Base-by-base conservation (phyloP, 2,888 invertebrate species). In the Galerucella nymphaeae region DNA sequence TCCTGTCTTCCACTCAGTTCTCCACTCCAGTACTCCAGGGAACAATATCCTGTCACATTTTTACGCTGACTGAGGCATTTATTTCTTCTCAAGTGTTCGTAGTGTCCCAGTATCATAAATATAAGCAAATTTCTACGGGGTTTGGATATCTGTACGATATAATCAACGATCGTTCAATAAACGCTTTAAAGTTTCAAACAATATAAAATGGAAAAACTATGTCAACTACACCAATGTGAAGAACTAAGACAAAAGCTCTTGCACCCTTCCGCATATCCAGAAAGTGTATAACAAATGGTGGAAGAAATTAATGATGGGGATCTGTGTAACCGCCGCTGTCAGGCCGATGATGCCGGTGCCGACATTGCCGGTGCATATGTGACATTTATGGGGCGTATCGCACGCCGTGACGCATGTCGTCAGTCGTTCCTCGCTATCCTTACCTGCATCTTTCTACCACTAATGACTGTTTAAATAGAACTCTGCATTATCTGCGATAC, bases 331-430 rank as follows among this genome's bases (percentile, higher is more conserved):
- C 83, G 83, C 82, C 83, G 81, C 85, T 59, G 70, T 55, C 59
- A 57, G 80, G 82, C 82, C 81, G 81, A 81, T 82, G 77, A 79
- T 77, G 80, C 82, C 82, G 82, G 82, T 83, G 81, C 85, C 63
- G 45, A 45, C 41, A 61, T 61, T 55, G 66, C 62, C 59, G 61
- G 61, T 66, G 75, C 72, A 72, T 66, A 84, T 84, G 82, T 85
- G 84, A 82, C 82, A 81, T 84, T 84, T 84, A 86, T 85, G 86
- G 82, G 84, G 80, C 86, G 85, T 83, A 82, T 82, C 85, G 85
- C 74, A 80, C 84, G 84, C 83, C 85, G 83, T 84, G 85, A 85
- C 85, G 85, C 86, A 84, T 84, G 83, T 85, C 85, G 85, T 84
- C 84, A 82, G 79, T 79, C 76, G 62, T 20, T 61, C 76, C 74